Evolutionary conservation across 2,113 vertebrate genomes (phyloP).

Genomic region (Gymnogyps californianus): DNA sequence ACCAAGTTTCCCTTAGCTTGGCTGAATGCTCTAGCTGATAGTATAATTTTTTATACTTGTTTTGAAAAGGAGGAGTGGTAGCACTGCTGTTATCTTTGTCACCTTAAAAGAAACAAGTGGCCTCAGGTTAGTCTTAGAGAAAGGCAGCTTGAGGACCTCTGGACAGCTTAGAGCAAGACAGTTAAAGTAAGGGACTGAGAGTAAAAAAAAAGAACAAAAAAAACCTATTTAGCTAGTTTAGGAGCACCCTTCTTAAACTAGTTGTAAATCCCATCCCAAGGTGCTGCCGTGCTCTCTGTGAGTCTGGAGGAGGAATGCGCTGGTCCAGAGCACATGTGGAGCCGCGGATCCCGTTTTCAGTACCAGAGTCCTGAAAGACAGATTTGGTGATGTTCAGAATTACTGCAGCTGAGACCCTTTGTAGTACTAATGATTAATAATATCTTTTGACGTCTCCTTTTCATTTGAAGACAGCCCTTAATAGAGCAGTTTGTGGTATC

Average conservation of each 20-base stretch:
- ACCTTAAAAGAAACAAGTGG: not conserved
- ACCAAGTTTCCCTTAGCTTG: not conserved
- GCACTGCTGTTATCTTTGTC: not conserved
- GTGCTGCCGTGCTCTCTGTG: not conserved
- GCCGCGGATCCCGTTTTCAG: not conserved
- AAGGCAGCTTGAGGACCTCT: not conserved
- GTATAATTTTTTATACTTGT: not conserved
- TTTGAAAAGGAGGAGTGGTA: not conserved
- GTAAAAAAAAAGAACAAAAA: not conserved
- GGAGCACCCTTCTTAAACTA: not conserved
- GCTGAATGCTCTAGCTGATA: not conserved
- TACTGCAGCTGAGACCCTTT: not conserved
- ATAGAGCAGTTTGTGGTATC: not conserved
- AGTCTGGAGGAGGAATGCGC: not conserved
- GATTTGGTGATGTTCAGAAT: not conserved
- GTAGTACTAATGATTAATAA: not conserved
- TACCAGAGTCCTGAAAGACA: not conserved
- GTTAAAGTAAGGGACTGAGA: not conserved
- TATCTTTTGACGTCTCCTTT: not conserved
- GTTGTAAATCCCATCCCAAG: not conserved
- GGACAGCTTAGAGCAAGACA: not conserved
- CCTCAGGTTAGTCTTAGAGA: not conserved
- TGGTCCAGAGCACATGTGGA: not conserved
- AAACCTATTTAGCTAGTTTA: not conserved
- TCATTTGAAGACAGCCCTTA: not conserved